Evolutionary conservation across 2,888 invertebrate species (phyloP).

Genomic region (Cataglyphis rosenhaueri): DNA sequence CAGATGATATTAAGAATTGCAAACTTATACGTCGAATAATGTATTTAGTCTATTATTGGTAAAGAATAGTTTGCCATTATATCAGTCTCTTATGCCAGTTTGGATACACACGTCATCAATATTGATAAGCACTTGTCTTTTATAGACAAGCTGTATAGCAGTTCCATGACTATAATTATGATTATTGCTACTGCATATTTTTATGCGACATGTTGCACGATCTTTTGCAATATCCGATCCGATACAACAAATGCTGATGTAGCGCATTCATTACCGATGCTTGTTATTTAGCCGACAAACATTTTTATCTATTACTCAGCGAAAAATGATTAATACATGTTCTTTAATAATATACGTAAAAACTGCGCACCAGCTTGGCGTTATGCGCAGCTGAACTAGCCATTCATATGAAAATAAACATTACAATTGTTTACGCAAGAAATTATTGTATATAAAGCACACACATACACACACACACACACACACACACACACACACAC

Average conservation of each 20-base stretch:
- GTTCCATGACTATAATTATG: conserved; percentile 26
- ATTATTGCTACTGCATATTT: conserved; percentile 38
- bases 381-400: background rate
- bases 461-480: background rate
- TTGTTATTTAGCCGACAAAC: conserved; percentile 9
- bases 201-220: conserved; percentile 23
- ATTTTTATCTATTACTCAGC: conserved; percentile 23
- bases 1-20: background rate
- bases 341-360: conserved; percentile 21
- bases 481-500: too few species aligned
- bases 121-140: conserved; percentile 28
- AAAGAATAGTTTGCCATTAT: background rate
- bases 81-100: background rate
- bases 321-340: conserved; percentile 33
- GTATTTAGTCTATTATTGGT: background rate
- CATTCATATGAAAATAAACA: background rate
- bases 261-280: conserved; percentile 1
- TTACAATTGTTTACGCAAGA: background rate
- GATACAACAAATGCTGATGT: conserved; percentile 34
- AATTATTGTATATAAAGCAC: background rate
- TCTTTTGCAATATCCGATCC: conserved; percentile 44
- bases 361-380: background rate
- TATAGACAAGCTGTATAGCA: background rate
- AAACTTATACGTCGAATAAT: background rate
- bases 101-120: background rate